Base-by-base conservation (phyloP, 1,140 invertebrate species). In the Eumeta japonica region DNA sequence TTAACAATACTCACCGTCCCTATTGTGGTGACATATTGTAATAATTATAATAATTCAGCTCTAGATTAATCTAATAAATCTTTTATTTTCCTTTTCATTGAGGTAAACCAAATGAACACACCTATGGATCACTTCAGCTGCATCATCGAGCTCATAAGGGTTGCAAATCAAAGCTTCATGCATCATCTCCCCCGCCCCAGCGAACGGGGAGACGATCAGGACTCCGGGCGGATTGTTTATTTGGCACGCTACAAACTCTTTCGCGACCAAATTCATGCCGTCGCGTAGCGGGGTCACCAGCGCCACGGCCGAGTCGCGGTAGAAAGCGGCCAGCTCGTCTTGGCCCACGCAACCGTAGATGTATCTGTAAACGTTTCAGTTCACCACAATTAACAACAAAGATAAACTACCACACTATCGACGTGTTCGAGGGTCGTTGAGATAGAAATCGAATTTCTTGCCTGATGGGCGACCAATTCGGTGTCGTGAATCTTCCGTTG, bases 211-310 rank as follows among this genome's bases (percentile, higher is more conserved):
- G 2, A 95, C 83, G 28, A 95, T 89, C 3, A 95, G 64, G 0
- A 95, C 91, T 4, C 92, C 92, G 0, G 90, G 89, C 0, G 88
- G 84, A 10, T 83, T 83, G 44, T 91, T 90, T 5, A 92, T 92
- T 66, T 94, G 91, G 58, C 91, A 94, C 3, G 91, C 91, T 2
- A 94, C 90, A 55, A 92, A 94, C 64, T 95, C 92, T 66, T 95
- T 94, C 3, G 91, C 91, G 0, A 94, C 91, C 28, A 95, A 76
- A 74, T 95, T 95, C 92, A 95, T 95, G 29, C 92, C 92, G 61
- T 94, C 92, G 28, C 91, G 74, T 0, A 94, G 64, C 0, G 91
- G 91, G 0, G 91, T 93, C 0, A 94, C 90, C 11, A 94, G 63
- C 12, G 87, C 89, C 0, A 95, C 89, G 0, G 88, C 85, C 0